Evolutionary conservation across 2,113 vertebrate genomes (phyloP), one percentile per base, ranked within the genome.

Genomic region (Petaurus breviceps): DNA sequence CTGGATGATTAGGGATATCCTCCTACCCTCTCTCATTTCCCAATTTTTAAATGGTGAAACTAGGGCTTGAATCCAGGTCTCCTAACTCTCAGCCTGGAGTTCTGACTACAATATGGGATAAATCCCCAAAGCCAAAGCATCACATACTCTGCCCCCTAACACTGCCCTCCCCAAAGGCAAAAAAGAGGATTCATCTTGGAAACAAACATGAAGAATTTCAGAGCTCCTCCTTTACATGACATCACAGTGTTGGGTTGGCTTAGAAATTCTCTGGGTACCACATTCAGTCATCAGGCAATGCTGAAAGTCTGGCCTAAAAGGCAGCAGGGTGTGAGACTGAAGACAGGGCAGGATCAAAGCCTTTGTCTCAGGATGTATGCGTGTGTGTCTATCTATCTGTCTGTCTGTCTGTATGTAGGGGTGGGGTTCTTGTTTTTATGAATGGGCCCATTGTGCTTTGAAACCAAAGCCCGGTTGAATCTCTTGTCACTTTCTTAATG

Each of bases 141-240:
- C 28, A 16, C 61, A 68, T 68, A 68, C 12, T 37, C 31, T 68
- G 31, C 61, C 61, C 12, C 31, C 61, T 31, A 37, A 68, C 31
- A 68, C 7, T 31, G 37, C 31, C 31, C 31, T 68, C 31, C 31
- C 61, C 61, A 68, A 68, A 8, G 1, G 11, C 3, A 37, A 68
- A 84, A 43, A 77, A n/a, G 19, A 84, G 16, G 2, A 84, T 84
- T 84, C 68, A 43, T 84, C n/a, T 84, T 84, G n/a, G 16, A 84
- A 84, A 84, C 14, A 84, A 49, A 50, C 26, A 98, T 98, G 96
- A 96, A 92, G 94, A 97, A 95, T 96, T 97, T 95, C 0, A 68
- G 31, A 22, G 90, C 51, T 90, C 23, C 47, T 54, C 92, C 89
- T 47, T 47, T 57, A 7, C 2, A 49, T 61, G 46, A 51, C 3